Percentiles rank a stretch among this genome's conserved stretches.
phyloP scores from a whole-genome alignment of 2,797 vertebrate species.

The Alosa sapidissima region DNA sequence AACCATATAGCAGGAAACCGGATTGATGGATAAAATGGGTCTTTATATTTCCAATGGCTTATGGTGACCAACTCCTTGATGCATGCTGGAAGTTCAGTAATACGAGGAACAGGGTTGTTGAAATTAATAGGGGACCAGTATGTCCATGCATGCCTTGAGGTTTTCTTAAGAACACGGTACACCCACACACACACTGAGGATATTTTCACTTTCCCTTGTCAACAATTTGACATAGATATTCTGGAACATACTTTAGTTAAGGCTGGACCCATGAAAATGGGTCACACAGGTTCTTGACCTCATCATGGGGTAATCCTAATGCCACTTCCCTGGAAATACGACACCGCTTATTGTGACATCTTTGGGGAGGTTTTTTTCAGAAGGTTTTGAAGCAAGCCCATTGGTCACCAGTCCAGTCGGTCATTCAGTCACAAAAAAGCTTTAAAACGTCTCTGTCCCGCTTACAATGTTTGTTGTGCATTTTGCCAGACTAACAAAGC shows the following conservation, averaged over 20 bases:
- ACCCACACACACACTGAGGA: neutral
- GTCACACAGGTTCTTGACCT: too few relatives aligned
- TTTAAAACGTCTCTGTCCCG: neutral
- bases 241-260: neutral
- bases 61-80: neutral
- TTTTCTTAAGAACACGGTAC: neutral
- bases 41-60: too few relatives aligned
- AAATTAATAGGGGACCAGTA: slow-evolving; percentile 3
- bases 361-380: neutral
- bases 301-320: too few relatives aligned
- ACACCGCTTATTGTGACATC: neutral
- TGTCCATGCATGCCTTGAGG: neutral
- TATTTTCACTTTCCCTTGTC: neutral
- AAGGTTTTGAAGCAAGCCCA: neutral
- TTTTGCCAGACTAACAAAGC: neutral
- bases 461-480: slow-evolving; percentile 3
- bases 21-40: too few relatives aligned
- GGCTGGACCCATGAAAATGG: neutral
- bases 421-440: neutral
- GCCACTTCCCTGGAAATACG: neutral
- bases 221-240: neutral
- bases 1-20: too few relatives aligned
- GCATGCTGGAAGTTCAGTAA: neutral
- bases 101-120: neutral
- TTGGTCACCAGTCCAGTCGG: neutral